Base-by-base conservation (phyloP, 2,113 vertebrate genomes). In the Neomonachus schauinslandi region DNA sequence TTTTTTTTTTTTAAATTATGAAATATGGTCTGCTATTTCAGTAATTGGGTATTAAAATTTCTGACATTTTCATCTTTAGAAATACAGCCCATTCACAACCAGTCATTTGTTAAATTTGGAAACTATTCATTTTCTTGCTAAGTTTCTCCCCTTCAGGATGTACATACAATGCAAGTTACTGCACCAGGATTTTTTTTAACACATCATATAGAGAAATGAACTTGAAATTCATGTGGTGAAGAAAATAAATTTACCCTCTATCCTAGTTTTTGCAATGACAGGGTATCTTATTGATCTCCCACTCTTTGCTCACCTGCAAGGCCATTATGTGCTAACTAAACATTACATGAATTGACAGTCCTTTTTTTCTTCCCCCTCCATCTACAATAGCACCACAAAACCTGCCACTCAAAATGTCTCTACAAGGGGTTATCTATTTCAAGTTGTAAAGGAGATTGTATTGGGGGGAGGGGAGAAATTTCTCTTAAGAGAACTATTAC, bases 21-120 rank as follows among this genome's bases (percentile, higher is more conserved):
- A 49, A 59, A 96, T 96, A 74, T 82, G 76, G 51, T 46, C 79
- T 98, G 71, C 92, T 97, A 96, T 87, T 84, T 92, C 74, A 93
- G 89, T 97, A 98, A 98, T 72, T 96, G 92, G 91, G 24, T 91
- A 80, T 89, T 95, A 96, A 94, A 33, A 88, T 79, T 86, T 94
- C 93, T 95, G 84, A 97, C 84, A 97, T 83, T 96, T 98, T 94
- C 36, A n/a, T 93, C 88, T 89, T 96, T 94, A 63, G 92, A 96
- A 97, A 82, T 93, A 19, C 36, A 97, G 72, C 24, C 72, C 28
- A 89, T 96, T 97, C 71, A 69, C 81, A 96, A 85, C 42, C 88
- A 96, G 63, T 91, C 72, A 96, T 96, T 97, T 97, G 76, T 86
- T 96, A 96, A 97, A 96, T 97, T 95, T 98, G 83, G 97, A 97